Conservation (phyloP, 1,140 invertebrate species). For the Drosophila sturtevanti region DNA sequence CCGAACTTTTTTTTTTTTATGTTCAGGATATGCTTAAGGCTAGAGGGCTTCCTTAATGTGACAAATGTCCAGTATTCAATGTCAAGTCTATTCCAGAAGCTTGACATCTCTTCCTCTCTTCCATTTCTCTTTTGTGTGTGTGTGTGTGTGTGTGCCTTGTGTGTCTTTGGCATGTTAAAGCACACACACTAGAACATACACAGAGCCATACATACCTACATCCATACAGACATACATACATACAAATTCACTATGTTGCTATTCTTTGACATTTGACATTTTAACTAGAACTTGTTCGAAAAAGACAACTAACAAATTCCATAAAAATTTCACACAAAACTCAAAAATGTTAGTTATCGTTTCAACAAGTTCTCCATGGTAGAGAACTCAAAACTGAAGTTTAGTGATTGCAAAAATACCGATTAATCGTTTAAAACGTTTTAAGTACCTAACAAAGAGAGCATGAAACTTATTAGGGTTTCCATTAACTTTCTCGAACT, state of each 20-base stretch:
- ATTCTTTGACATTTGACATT: not conserved
- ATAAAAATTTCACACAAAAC: not conserved
- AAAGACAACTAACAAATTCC: not conserved
- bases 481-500: no score
- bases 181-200: conserved; percentile 14
- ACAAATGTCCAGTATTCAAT: conserved; percentile 67
- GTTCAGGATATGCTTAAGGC: conserved; percentile 61
- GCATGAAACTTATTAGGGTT: no score
- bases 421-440: no score
- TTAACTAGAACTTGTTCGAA: not conserved
- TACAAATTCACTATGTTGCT: not conserved
- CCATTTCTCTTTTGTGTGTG: conserved; percentile 6
- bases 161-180: conserved; percentile 2
- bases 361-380: no score
- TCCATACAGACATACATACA: conserved; percentile 6
- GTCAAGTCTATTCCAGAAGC: conserved; percentile 47
- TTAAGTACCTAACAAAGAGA: no score
- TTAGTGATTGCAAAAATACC: no score
- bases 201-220: not conserved
- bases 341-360: no score
- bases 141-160: not conserved
- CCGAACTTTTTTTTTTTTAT: conserved; percentile 4
- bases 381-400: no score
- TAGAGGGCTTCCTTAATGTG: conserved; percentile 68
- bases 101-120: not conserved